Evolutionary conservation across 1,140 invertebrate species (phyloP).

Genomic region (Pseudomyrmex gracilis): DNA sequence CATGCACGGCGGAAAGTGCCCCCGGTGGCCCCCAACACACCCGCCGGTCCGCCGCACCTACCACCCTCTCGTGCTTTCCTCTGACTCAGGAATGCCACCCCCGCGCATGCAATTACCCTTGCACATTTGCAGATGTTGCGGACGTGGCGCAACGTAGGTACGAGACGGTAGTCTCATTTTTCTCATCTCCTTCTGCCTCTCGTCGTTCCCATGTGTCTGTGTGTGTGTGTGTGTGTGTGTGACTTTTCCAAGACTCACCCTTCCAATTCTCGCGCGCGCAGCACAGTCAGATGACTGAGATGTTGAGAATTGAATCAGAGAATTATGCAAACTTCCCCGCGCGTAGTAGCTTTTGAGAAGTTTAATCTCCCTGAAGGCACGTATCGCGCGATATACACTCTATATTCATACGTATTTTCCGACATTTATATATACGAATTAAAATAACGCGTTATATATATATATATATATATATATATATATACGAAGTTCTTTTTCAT

Average conservation of each 20-base stretch:
- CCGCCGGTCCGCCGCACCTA: slow-evolving; percentile 1
- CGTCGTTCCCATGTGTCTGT: not conserved
- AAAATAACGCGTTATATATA: not conserved
- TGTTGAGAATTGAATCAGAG: slow-evolving; percentile 42
- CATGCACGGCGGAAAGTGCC: slow-evolving; percentile 77
- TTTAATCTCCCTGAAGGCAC: slow-evolving; percentile 12
- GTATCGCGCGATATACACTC: slow-evolving; percentile 29
- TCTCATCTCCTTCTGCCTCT: slow-evolving; percentile 1
- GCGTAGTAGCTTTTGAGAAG: slow-evolving; percentile 40
- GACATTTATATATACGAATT: not conserved
- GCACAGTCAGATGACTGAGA: slow-evolving; percentile 25
- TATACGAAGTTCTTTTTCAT: not conserved
- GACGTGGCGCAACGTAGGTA: slow-evolving; percentile 54
- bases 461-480: too few species aligned
- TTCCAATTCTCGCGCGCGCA: not conserved
- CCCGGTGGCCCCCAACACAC: slow-evolving; percentile 58
- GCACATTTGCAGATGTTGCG: slow-evolving; percentile 64
- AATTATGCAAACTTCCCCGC: slow-evolving; percentile 36
- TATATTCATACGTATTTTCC: not conserved
- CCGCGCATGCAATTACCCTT: slow-evolving; percentile 72
- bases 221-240: not conserved
- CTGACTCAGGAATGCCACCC: slow-evolving; percentile 59
- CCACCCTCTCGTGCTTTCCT: slow-evolving; percentile 49
- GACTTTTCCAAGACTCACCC: slow-evolving; percentile 34
- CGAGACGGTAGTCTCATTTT: slow-evolving; percentile 59